Percentiles rank a stretch among this genome's conserved stretches.
Conservation (phyloP, 2,888 invertebrate genomes). For the Cryptus armator region DNA sequence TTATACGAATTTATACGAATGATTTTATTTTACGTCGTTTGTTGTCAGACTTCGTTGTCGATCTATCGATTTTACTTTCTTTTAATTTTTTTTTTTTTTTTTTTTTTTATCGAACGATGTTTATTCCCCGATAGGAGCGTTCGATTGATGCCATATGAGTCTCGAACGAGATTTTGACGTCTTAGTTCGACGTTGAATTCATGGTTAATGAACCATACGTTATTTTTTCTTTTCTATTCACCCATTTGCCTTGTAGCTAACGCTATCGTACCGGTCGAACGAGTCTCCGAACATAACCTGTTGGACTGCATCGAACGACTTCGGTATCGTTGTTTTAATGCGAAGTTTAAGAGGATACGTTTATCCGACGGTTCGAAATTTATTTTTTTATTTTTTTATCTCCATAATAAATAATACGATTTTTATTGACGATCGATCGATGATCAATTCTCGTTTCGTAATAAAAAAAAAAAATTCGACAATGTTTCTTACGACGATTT, state of each 20-base stretch:
- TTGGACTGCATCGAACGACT: conserved; percentile 20
- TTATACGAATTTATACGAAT: not conserved
- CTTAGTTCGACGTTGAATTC: not conserved
- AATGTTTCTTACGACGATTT: not conserved
- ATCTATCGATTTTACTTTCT: too few relatives aligned
- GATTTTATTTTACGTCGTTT: not conserved
- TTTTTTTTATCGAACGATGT: not conserved
- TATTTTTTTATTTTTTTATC: not conserved
- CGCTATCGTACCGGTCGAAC: conserved; percentile 19
- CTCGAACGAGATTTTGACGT: not conserved
- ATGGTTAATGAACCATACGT: not conserved
- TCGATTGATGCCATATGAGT: not conserved
- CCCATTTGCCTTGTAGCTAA: not conserved
- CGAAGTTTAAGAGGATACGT: not conserved
- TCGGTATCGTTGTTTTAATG: not conserved
- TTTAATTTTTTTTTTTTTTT: not conserved
- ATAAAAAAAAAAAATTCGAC: not conserved
- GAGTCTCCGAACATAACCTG: conserved; percentile 20
- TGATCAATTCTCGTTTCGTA: too few relatives aligned
- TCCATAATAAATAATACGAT: too few relatives aligned
- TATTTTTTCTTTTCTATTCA: not conserved
- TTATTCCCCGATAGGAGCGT: not conserved
- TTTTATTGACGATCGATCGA: too few relatives aligned
- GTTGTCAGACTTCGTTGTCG: too few relatives aligned
- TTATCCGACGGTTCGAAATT: not conserved